Percentiles rank a stretch among this genome's conserved stretches.
These are phyloP conservation scores for Monarcha castaneiventris DNA, from an alignment of 2,113 vertebrate genomes.

Conservation along the genomic window DNA sequence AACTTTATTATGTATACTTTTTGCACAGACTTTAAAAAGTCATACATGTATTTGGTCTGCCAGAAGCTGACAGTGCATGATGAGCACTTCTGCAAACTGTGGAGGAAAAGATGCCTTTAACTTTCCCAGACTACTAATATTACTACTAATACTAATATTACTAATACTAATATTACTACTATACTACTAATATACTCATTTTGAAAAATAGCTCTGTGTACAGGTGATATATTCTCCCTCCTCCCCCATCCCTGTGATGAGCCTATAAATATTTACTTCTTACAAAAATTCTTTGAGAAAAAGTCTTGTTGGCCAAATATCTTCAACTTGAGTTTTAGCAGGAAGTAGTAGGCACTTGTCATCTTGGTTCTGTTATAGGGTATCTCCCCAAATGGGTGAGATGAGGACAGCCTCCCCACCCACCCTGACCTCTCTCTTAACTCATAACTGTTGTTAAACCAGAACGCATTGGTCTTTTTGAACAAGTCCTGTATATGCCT, in stretches of 20 bases:
- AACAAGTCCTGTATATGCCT: not conserved
- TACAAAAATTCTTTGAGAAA: not conserved
- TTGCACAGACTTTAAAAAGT: not conserved
- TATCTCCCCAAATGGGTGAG: not conserved
- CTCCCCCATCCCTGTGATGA: not conserved
- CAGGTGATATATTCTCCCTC: not conserved
- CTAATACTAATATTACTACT: no score
- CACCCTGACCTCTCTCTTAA: not conserved
- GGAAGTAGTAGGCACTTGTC: not conserved
- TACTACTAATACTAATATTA: no score
- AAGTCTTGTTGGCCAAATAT: not conserved
- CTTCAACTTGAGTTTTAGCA: not conserved
- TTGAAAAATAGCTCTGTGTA: not conserved
- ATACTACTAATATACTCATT: not conserved
- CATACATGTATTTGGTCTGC: fast-evolving
- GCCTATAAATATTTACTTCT: not conserved
- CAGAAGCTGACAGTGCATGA: not conserved
- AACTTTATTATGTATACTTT: not conserved
- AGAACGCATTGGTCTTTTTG: not conserved
- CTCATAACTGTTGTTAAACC: not conserved
- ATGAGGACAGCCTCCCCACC: not conserved
- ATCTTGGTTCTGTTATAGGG: not conserved
- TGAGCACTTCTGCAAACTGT: not conserved
- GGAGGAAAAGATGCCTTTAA: not conserved
- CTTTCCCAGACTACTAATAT: not conserved